Evolutionary conservation across 2,888 invertebrate genomes (phyloP).

Genomic region (Cyaniris semiargus): DNA sequence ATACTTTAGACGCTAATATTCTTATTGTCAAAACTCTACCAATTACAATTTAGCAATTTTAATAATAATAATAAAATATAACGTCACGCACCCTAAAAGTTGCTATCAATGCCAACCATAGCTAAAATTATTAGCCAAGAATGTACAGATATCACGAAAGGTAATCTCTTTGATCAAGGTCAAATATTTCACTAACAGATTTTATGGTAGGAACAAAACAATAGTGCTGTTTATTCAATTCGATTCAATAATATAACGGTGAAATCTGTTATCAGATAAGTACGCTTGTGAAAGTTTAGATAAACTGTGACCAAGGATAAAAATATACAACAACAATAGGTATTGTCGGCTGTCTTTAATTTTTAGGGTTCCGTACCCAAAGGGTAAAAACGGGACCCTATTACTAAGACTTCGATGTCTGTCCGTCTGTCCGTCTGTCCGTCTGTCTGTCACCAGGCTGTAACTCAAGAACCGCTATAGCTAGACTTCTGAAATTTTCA

Average conservation of each 20-base stretch:
- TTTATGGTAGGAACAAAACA: conserved; percentile 11
- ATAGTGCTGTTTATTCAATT: conserved; percentile 29
- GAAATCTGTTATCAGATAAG: conserved; percentile 24
- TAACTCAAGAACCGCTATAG: too few relatives aligned
- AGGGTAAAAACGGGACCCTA: too few relatives aligned
- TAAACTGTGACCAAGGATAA: not conserved
- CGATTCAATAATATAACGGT: conserved; percentile 26
- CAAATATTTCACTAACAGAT: conserved; percentile 20
- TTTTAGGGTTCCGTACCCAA: too few relatives aligned
- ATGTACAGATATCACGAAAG: conserved; percentile 29
- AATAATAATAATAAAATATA: too few relatives aligned
- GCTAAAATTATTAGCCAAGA: conserved; percentile 27
- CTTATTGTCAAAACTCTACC: too few relatives aligned
- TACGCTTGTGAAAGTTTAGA: conserved; percentile 23
- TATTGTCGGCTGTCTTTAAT: not conserved
- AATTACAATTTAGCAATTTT: not conserved
- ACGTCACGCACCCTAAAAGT: not conserved
- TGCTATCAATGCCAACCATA: not conserved
- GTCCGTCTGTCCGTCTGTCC: too few relatives aligned
- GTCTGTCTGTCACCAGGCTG: too few relatives aligned
- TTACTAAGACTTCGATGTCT: too few relatives aligned
- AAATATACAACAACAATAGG: not conserved
- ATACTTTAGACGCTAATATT: too few relatives aligned
- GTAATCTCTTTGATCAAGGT: conserved; percentile 18
- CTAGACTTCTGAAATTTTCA: too few relatives aligned